These are phyloP conservation scores for Chiroxiphia lanceolata DNA, from an alignment of 2,797 vertebrate species.

Conservation along the genomic window DNA sequence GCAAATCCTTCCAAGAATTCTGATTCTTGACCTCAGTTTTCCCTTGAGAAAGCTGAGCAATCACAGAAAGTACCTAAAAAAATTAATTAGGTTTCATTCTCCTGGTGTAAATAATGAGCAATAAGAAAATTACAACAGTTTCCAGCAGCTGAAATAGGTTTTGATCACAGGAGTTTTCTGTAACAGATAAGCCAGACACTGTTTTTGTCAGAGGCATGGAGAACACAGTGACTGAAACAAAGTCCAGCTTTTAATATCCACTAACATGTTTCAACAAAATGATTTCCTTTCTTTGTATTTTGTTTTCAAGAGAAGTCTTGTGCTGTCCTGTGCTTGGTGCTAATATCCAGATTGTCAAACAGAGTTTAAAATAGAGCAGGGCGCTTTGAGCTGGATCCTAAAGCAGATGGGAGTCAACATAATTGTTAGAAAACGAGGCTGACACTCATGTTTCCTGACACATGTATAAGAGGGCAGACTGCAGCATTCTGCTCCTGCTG, in stretches of 20 bases:
- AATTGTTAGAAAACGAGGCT: not conserved
- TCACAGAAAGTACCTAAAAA: not conserved
- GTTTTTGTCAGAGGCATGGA: not conserved
- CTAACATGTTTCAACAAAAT: not conserved
- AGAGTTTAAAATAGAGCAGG: constrained; percentile 6
- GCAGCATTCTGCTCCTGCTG: constrained; percentile 1
- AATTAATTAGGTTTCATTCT: not conserved
- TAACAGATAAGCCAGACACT: not conserved
- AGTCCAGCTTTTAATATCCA: not conserved
- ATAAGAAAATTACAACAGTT: not conserved
- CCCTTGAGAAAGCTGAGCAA: not conserved
- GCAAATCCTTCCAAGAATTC: not conserved
- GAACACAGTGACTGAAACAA: not conserved
- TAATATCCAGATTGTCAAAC: not conserved
- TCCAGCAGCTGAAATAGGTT: not conserved
- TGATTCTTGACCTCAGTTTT: not conserved
- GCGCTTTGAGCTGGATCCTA: not conserved
- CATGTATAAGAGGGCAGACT: not conserved
- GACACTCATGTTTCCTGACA: not conserved
- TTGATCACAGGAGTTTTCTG: not conserved
- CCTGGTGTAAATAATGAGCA: not conserved
- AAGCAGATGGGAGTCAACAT: not conserved
- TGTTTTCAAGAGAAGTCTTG: not conserved
- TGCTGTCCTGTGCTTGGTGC: not conserved
- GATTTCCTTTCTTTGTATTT: not conserved